Conservation (phyloP, 2,113 vertebrate genomes). For the Strix uralensis region DNA sequence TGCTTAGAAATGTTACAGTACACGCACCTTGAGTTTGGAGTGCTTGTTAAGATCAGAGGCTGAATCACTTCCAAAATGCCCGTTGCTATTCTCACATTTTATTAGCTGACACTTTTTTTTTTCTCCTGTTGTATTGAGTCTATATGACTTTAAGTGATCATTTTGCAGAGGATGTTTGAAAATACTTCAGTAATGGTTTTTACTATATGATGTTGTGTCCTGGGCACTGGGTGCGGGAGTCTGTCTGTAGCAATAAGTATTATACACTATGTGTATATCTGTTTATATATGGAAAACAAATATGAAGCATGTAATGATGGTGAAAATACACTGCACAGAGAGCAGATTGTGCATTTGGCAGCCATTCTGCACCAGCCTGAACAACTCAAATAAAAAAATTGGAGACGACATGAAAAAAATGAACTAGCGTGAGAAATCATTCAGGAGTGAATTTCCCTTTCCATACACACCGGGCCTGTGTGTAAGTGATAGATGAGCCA, state of each 20-base stretch:
- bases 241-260: slow-evolving; percentile 58
- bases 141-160: not conserved
- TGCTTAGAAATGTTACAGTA: not conserved
- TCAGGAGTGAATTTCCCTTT: not conserved
- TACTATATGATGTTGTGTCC: not conserved
- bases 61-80: not conserved
- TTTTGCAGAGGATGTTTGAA: slow-evolving; percentile 7
- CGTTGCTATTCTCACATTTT: not conserved
- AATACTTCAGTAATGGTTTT: not conserved
- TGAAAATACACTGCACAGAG: slow-evolving; percentile 52
- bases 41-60: not conserved
- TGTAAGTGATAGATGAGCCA: not conserved
- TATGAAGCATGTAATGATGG: not conserved
- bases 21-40: not conserved
- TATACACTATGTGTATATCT: slow-evolving; percentile 67
- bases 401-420: not conserved
- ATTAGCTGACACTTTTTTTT: not conserved
- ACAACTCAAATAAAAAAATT: not conserved
- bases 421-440: not conserved
- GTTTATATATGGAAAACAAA: slow-evolving; percentile 21
- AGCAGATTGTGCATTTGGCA: not conserved
- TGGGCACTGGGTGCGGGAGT: not conserved
- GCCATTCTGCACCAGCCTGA: not conserved
- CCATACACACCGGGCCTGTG: not conserved
- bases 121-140: not conserved